These are phyloP conservation scores for Bos taurus DNA, from an alignment of 2,113 vertebrate genomes.

Conservation along the genomic window DNA sequence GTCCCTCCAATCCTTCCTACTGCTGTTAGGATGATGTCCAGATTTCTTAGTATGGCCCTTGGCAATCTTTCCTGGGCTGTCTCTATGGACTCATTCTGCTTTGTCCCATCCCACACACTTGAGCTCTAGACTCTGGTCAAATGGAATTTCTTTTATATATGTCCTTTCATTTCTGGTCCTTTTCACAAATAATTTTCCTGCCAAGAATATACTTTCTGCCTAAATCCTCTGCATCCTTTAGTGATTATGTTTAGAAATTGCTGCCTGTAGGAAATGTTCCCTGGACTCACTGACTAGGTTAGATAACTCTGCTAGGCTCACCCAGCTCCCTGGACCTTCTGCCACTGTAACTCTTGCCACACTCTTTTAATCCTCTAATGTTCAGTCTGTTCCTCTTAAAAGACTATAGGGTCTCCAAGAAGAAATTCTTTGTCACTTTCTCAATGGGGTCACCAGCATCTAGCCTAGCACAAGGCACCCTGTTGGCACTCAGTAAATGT, in stretches of 20 bases:
- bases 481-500: not conserved
- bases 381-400: not conserved
- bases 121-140: not conserved
- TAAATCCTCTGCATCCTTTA: not conserved
- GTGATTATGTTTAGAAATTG: not conserved
- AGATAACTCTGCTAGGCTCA: too few relatives aligned
- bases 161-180: not conserved
- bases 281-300: not conserved
- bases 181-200: not conserved
- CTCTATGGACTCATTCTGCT: not conserved
- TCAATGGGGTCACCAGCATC: not conserved
- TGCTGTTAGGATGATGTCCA: not conserved
- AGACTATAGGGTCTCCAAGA: not conserved
- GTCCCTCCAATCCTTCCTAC: too few relatives aligned
- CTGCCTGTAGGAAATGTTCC: not conserved
- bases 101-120: not conserved
- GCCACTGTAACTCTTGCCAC: not conserved
- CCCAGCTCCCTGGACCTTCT: too few relatives aligned
- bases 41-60: not conserved
- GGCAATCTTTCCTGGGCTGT: accelerated
- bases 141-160: not conserved
- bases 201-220: not conserved
- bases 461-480: not conserved
- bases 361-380: not conserved
- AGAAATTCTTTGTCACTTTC: not conserved